phyloP scores from a whole-genome alignment of 2,888 invertebrate species.

The Lasioglossum oenotherae region DNA sequence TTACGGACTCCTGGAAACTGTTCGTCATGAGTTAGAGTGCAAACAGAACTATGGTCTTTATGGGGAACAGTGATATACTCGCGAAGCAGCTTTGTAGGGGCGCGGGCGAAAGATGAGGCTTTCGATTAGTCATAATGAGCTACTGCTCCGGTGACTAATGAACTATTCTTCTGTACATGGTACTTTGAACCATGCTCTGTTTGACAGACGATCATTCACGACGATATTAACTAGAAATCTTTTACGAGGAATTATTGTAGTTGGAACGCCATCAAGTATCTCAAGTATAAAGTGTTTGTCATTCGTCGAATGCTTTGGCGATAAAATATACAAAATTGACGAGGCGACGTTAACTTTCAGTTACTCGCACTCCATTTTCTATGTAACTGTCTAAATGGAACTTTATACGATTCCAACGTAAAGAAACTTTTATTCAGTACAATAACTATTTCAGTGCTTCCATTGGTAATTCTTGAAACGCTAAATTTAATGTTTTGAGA shows the following conservation, averaged over 20 bases:
- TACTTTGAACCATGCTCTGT: not conserved
- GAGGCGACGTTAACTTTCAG: no score
- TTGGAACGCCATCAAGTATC: no score
- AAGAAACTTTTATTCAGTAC: no score
- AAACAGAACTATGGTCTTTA: conserved; percentile 44
- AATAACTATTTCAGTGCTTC: no score
- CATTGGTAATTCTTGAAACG: no score
- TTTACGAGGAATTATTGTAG: not conserved
- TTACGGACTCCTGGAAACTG: conserved; percentile 56
- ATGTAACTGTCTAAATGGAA: no score
- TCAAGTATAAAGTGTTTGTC: not conserved
- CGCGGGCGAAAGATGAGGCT: not conserved
- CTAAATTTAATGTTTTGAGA: no score
- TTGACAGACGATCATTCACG: not conserved
- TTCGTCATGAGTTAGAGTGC: conserved; percentile 48
- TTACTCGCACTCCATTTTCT: no score
- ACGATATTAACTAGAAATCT: not conserved
- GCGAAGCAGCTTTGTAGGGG: not conserved
- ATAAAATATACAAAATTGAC: not conserved
- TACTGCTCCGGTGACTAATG: not conserved
- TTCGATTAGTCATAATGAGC: conserved; percentile 10
- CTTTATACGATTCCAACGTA: no score
- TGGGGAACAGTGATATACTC: conserved; percentile 16
- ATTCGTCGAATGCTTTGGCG: not conserved
- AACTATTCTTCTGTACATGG: conserved; percentile 2